phyloP scores from a whole-genome alignment of 2,888 invertebrate species.

The Lithophane socia region DNA sequence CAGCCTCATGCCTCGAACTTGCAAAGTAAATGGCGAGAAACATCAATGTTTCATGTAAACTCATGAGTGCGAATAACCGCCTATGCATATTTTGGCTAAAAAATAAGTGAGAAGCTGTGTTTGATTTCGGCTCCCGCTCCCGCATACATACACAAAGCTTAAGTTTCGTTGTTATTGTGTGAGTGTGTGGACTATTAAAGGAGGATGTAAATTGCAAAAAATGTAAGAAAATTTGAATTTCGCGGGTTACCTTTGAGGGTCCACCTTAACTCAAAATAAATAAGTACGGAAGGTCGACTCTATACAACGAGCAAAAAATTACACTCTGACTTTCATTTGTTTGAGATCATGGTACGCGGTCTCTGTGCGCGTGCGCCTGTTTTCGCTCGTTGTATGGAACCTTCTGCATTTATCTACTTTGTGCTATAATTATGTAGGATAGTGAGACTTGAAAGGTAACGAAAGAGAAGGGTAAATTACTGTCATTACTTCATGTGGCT shows the following conservation, averaged over 20 bases:
- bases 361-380: background rate
- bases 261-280: background rate
- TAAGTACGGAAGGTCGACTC: background rate
- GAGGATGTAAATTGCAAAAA: no score
- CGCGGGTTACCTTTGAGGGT: no score
- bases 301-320: background rate
- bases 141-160: background rate
- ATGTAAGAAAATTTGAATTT: no score
- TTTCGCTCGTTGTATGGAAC: no score
- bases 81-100: background rate
- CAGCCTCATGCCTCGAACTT: background rate
- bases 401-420: background rate
- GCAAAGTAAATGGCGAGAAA: background rate
- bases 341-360: background rate
- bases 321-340: no score
- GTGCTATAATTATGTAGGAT: conserved; percentile 16
- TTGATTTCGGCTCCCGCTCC: no score
- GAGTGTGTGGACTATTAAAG: background rate
- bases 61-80: background rate
- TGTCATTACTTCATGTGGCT: background rate
- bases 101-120: background rate
- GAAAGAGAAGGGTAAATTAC: background rate
- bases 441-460: conserved; percentile 35
- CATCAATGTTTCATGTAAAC: background rate
- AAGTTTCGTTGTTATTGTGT: background rate